Base-by-base conservation (phyloP, 2,888 invertebrate genomes). In the Phytoseiulus persimilis region DNA sequence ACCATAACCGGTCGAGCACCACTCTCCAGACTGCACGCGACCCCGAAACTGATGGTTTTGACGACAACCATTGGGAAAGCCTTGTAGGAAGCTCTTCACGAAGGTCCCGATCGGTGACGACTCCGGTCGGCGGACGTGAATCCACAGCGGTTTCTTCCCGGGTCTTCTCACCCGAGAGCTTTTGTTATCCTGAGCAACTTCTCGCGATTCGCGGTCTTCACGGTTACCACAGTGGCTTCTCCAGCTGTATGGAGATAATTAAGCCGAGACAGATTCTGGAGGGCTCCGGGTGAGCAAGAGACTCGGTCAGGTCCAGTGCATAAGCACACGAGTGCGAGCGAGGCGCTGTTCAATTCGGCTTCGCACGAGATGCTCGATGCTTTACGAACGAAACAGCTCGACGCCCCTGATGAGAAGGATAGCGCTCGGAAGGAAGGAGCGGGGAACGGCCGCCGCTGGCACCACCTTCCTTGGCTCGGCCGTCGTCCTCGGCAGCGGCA, bases 401-500 rank as follows among this genome's bases (percentile, higher is more conserved):
- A 65, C 65, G 65, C 65, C 65, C 65, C 65, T 65, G 65, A 65
- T 65, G 65, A 65, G 65, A 28, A 65, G 65, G 65, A 65, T 65
- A 65, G 65, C 65, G 65, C 65, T 65, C 65, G 14, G 65, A 65
- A 65, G 14, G 65, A 65, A 65, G 65, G 65, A 65, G 65, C 65
- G 65, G 65, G 65, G 65, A 65, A 46, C 14, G 9, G 46, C 46
- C 46, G 14, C 14, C 46, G 46, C 46, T 46, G 46, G 65, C 65
- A 65, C 65, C 65, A 65, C 65, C 65, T 65, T 65, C 65, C 65
- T 65, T 65, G 65, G 65, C 18, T 33, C 84, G 84, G 18, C 87
- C 87, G 31, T 39, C 87, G 87, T 39, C 45, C 84, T 32, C 33
- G 84, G 32, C 33, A 84, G 84, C 84, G 39, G 87, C 87, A 87